A percentile compares a stretch with the other conserved stretches of the same genome.
phyloP scores from a whole-genome alignment of 2,797 vertebrate species.

The Macroramphosus scolopax region DNA sequence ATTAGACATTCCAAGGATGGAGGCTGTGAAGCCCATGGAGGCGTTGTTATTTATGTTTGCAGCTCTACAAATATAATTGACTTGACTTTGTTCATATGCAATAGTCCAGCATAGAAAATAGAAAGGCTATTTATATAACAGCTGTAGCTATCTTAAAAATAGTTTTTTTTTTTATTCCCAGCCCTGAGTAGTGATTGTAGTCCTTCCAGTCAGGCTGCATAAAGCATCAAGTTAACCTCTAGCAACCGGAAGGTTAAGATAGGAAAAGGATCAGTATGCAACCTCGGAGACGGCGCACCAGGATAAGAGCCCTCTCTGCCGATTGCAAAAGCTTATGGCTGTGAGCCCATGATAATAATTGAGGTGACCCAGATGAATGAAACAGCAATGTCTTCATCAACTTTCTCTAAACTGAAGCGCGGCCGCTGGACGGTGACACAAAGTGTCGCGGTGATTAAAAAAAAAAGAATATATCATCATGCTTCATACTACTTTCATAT shows the following conservation, averaged over 20 bases:
- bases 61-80: too few relatives aligned
- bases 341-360: not conserved
- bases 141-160: not conserved
- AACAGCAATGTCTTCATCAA: conserved; percentile 1
- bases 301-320: not conserved
- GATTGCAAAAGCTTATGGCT: not conserved
- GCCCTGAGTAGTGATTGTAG: not conserved
- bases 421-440: not conserved
- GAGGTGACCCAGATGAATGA: conserved; percentile 1
- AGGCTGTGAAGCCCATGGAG: too few relatives aligned
- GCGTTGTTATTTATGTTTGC: too few relatives aligned
- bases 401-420: conserved; percentile 6
- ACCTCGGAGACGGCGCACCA: not conserved
- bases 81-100: too few relatives aligned
- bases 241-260: not conserved
- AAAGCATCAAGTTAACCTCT: not conserved
- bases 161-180: not conserved
- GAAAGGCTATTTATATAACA: too few relatives aligned
- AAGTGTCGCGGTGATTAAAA: not conserved
- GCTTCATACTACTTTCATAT: too few relatives aligned
- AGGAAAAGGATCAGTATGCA: not conserved
- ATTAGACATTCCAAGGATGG: too few relatives aligned
- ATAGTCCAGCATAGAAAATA: too few relatives aligned
- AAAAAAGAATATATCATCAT: not conserved
- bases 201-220: not conserved